Percentiles rank a stretch among this genome's conserved stretches.
Evolutionary conservation across 2,113 vertebrate species (phyloP).

Genomic region (Calypte anna): DNA sequence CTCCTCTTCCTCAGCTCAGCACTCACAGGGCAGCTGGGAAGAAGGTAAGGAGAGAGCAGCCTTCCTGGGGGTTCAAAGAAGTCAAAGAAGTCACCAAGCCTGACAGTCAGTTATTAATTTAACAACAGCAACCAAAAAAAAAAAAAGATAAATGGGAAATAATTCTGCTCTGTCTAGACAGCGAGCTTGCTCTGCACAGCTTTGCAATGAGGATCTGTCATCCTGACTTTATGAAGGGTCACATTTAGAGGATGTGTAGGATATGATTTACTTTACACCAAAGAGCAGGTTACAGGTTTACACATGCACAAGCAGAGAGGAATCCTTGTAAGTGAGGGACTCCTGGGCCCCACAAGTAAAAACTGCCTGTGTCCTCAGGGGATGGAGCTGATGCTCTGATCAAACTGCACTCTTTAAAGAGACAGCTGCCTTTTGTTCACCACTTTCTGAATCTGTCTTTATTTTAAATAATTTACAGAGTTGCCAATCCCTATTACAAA

Average conservation of each 20-base stretch:
- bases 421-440: slow-evolving; percentile 7
- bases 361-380: slow-evolving; percentile 62
- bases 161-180: not conserved
- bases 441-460: slow-evolving; percentile 17
- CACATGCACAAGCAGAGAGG: slow-evolving; percentile 19
- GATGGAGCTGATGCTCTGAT: slow-evolving; percentile 49
- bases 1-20: not conserved
- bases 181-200: not conserved
- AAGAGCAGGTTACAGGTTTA: slow-evolving; percentile 61
- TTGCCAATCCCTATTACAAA: not conserved
- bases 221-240: not conserved
- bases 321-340: slow-evolving; percentile 45
- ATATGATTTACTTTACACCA: slow-evolving; percentile 45
- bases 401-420: slow-evolving; percentile 62
- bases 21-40: not conserved
- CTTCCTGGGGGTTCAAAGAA: not conserved
- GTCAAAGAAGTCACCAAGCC: not conserved
- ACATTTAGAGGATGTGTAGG: slow-evolving; percentile 13
- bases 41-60: not conserved
- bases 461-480: slow-evolving; percentile 38
- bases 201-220: not conserved
- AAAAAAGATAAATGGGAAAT: not conserved
- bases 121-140: not conserved
- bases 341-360: slow-evolving; percentile 69
- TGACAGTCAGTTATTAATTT: not conserved